Conservation (phyloP, 2,113 vertebrate genomes). For the Sebastes fasciatus region DNA sequence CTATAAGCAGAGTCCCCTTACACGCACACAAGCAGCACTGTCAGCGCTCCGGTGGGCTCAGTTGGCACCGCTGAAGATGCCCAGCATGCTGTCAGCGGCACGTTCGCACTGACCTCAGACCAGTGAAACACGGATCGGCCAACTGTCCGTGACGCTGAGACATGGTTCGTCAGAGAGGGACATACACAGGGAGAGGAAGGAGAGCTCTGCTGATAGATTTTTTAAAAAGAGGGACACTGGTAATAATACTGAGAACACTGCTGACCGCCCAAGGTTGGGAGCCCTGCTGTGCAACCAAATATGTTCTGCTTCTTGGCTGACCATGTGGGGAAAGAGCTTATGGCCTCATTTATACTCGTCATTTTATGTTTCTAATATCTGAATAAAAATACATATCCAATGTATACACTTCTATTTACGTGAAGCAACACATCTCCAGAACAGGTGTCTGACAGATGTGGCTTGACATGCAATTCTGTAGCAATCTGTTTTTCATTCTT, state of each 20-base stretch:
- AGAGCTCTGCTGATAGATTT: too few relatives aligned
- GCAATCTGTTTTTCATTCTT: too few relatives aligned
- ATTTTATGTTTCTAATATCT: background rate
- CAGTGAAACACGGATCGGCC: slow-evolving; percentile 37
- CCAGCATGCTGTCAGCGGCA: slow-evolving; percentile 33
- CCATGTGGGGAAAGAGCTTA: background rate
- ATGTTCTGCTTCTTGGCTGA: background rate
- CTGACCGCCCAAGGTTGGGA: too few relatives aligned
- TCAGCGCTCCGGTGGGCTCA: slow-evolving; percentile 22
- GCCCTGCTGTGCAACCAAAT: background rate
- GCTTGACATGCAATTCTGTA: too few relatives aligned
- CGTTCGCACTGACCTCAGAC: slow-evolving; percentile 26
- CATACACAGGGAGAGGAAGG: too few relatives aligned
- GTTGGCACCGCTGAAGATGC: slow-evolving; percentile 16
- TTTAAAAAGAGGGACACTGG: background rate
- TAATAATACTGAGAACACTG: background rate
- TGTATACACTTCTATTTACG: background rate
- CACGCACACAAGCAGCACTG: background rate
- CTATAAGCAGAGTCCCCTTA: background rate
- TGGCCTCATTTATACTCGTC: background rate
- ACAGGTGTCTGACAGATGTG: background rate
- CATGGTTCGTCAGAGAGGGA: slow-evolving; percentile 15
- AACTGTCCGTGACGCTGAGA: slow-evolving; percentile 20
- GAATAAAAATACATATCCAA: background rate
- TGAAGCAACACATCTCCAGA: background rate